A percentile compares a stretch with the other conserved stretches of the same genome.
Evolutionary conservation across 2,113 vertebrate genomes (phyloP).

Genomic region (Girardinichthys multiradiatus): DNA sequence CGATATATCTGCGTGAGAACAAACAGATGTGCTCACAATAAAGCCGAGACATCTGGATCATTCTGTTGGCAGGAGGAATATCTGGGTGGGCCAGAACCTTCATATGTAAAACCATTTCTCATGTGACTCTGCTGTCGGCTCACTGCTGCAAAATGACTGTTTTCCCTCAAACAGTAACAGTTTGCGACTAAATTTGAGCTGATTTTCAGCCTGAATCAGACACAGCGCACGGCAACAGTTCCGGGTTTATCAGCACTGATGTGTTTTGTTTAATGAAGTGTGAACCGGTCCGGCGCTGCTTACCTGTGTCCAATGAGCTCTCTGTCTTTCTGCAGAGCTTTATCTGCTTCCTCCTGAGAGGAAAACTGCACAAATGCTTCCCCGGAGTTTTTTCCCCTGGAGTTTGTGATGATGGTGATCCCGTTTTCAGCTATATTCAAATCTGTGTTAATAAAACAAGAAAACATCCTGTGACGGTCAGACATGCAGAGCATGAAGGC

Average conservation of each 20-base stretch:
- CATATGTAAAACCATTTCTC: no score
- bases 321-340: conserved; percentile 85
- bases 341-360: conserved; percentile 82
- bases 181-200: no score
- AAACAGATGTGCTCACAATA: not conserved
- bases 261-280: no score
- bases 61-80: no score
- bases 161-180: no score
- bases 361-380: conserved; percentile 90
- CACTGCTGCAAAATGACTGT: no score
- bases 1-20: conserved; percentile 84
- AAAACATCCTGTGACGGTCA: not conserved
- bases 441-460: conserved; percentile 38
- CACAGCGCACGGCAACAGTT: no score
- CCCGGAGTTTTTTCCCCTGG: conserved; percentile 83
- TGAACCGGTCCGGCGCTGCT: not conserved
- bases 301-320: conserved; percentile 89
- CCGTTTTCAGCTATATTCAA: conserved; percentile 64
- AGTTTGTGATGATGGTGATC: conserved; percentile 78
- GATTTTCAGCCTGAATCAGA: no score
- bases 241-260: no score
- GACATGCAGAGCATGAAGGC: not conserved
- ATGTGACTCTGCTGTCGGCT: no score
- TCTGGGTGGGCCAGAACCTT: no score
- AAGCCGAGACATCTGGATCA: no score